Base-by-base conservation (phyloP, 2,888 invertebrate genomes). In the Ariolimax columbianus region DNA sequence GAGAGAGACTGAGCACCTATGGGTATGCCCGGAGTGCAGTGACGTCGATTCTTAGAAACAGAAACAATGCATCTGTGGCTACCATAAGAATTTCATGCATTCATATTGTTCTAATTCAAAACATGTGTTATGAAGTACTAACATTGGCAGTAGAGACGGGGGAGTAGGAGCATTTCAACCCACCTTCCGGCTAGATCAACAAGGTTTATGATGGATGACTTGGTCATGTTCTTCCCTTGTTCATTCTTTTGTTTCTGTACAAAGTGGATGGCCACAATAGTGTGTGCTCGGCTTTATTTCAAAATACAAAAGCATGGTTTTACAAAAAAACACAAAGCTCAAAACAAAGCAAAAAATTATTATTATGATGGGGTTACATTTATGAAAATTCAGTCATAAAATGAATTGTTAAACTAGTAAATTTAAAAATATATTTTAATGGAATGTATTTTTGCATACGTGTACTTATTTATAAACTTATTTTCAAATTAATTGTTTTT, bases 161-260 rank as follows among this genome's bases (percentile, higher is more conserved):
- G 55, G 23, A 55, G 2, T 47, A 33, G 30, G 19, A 47, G 51
- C 33, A 47, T 40, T 26, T 43, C 3, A 38, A 78, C 86, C 78
- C 85, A 93, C 93, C 93, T 93, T 77, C 93, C 93, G 73, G 93
- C 93, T 47, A 93, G 86, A 89, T 93, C 93, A 30, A 93, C 93
- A 0, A 93, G 89, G 89, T 93, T 92, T 63, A 93, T 92, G 79
- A 91, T 87, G 6, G 93, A 91, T 6, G 92, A 91, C 83, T 91
- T 92, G 0, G 93, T 93, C 93, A 93, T 93, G 81, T 91, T 92
- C 86, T 93, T 89, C 59, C 93, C 92, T 33, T 89, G 87, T 36
- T 91, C 91, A 87, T 92, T 92, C 0, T 90, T 89, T 19, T 90
- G 88, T 86, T 93, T 93, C 91, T 93, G 93, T 11, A 90, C 89